phyloP scores from a whole-genome alignment of 2,113 vertebrate species.

The Anhinga rufa region DNA sequence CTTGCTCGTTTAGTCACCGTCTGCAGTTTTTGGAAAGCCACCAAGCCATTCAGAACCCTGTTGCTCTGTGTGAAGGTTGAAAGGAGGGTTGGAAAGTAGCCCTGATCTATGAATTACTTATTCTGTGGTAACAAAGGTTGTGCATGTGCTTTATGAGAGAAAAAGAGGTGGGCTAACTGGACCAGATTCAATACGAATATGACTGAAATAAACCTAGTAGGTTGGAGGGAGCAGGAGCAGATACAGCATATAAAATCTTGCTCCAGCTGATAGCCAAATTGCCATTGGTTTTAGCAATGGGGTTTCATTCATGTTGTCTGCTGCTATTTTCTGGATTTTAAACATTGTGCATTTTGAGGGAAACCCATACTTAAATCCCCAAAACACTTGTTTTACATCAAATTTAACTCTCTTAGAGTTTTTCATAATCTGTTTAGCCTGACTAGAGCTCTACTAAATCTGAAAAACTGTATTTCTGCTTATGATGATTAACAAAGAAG shows the following conservation, averaged over 20 bases:
- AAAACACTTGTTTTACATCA: background rate
- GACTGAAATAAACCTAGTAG: background rate
- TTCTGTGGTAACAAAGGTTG: background rate
- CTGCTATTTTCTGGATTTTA: background rate
- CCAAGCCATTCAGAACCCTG: background rate
- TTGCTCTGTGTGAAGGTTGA: background rate
- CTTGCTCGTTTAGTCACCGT: background rate
- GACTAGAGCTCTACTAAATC: background rate
- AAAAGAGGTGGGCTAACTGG: background rate
- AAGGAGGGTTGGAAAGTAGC: background rate
- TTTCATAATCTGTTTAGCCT: background rate
- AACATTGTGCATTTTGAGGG: background rate
- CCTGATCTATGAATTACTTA: background rate
- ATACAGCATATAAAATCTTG: background rate
- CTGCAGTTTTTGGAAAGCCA: background rate
- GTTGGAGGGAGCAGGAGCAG: background rate
- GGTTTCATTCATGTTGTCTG: background rate
- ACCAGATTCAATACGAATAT: background rate
- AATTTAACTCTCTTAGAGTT: background rate
- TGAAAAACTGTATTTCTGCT: background rate
- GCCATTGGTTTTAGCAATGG: background rate
- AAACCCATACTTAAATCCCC: accelerated
- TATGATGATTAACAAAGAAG: background rate
- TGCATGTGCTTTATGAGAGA: background rate
- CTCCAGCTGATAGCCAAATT: background rate